phyloP scores from a whole-genome alignment of 1,140 invertebrate genomes.

The Bombus picipes region DNA sequence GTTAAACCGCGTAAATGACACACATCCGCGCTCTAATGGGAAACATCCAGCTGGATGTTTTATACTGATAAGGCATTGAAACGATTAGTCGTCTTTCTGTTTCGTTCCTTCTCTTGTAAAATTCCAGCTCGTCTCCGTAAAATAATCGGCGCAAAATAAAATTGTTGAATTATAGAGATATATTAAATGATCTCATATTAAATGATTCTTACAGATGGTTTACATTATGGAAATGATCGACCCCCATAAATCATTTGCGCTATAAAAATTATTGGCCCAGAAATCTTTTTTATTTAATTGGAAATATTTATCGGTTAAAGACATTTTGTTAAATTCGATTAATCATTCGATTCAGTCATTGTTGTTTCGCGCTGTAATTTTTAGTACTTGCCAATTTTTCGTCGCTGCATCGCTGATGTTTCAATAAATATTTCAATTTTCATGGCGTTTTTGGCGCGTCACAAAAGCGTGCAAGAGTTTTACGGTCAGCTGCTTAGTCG shows the following conservation, averaged over 20 bases:
- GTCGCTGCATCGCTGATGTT: background rate
- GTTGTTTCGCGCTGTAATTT: background rate
- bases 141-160: too few species aligned
- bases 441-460: background rate
- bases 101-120: background rate
- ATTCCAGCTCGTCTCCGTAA: background rate
- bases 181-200: too few species aligned
- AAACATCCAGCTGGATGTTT: background rate
- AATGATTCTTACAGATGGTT: background rate
- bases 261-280: too few species aligned
- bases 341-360: too few species aligned
- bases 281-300: background rate
- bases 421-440: background rate
- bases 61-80: slow-evolving; percentile 12
- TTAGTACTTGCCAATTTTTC: background rate
- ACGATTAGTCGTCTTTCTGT: background rate
- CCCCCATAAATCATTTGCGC: background rate
- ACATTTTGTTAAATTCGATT: background rate
- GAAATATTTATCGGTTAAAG: background rate
- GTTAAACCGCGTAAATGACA: slow-evolving; percentile 43
- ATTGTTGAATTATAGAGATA: too few species aligned
- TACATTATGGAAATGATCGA: background rate
- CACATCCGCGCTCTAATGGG: slow-evolving; percentile 23
- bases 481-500: background rate
- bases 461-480: background rate